These are phyloP conservation scores for Nineta flava DNA, from an alignment of 2,888 invertebrate genomes.

Conservation along the genomic window DNA sequence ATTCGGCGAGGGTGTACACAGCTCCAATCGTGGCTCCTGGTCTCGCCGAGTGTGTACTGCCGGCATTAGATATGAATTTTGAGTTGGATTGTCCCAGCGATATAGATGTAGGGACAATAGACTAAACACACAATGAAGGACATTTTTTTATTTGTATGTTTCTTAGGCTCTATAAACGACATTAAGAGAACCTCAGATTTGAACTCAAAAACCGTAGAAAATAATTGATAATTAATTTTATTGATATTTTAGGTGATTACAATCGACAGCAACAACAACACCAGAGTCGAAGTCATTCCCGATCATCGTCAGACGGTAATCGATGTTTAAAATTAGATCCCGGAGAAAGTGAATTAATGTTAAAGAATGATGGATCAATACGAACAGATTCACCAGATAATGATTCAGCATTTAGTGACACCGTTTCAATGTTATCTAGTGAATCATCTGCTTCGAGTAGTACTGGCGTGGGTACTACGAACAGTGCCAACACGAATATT, in stretches of 20 bases:
- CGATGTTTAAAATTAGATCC: conserved; percentile 24
- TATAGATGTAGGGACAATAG: too few species aligned
- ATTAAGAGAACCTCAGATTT: too few species aligned
- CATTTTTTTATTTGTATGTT: too few species aligned
- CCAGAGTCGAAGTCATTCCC: conserved; percentile 24
- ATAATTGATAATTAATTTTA: too few species aligned
- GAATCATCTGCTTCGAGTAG: conserved; percentile 90
- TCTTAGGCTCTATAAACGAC: too few species aligned
- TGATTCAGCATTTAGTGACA: conserved; percentile 97
- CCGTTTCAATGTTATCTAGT: conserved; percentile 80
- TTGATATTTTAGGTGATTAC: conserved; percentile 20
- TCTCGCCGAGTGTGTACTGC: too few species aligned
- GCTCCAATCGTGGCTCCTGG: too few species aligned
- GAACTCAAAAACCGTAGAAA: too few species aligned
- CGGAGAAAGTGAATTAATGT: conserved; percentile 22
- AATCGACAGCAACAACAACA: conserved; percentile 19
- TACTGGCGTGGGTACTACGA: conserved; percentile 21
- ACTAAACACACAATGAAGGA: too few species aligned
- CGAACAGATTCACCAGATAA: conserved; percentile 91
- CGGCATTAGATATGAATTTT: too few species aligned
- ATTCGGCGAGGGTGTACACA: too few species aligned
- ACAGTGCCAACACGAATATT: conserved; percentile 22
- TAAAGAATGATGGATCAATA: conserved; percentile 26
- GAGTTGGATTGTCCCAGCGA: too few species aligned
- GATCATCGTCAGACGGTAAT: conserved; percentile 28